Evolutionary conservation across 1,140 invertebrate species (phyloP).

Genomic region (Pseudomyrmex cubaensis): DNA sequence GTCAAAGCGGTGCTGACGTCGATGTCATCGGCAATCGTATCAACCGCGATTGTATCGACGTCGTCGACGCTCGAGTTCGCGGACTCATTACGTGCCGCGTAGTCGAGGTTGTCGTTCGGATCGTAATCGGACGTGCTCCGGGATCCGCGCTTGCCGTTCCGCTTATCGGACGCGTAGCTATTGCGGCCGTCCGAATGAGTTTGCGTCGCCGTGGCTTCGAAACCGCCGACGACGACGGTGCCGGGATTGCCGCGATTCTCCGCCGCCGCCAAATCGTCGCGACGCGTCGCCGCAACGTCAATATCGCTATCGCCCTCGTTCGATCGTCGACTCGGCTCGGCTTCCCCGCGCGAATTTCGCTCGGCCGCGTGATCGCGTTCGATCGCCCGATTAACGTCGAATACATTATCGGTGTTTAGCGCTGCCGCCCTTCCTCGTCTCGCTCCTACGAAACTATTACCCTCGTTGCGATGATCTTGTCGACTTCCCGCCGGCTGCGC

Average conservation of each 20-base stretch:
- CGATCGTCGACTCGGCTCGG: background rate
- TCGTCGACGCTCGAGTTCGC: background rate
- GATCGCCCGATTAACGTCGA: conserved; percentile 20
- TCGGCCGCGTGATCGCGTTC: conserved; percentile 10
- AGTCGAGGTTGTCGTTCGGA: conserved; percentile 13
- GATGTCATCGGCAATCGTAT: conserved; percentile 18
- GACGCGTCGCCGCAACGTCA: background rate
- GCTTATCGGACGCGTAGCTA: conserved; percentile 29
- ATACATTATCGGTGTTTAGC: conserved; percentile 17
- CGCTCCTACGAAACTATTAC: background rate
- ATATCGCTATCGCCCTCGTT: conserved; percentile 5
- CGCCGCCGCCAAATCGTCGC: too few species aligned
- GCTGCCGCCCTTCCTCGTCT: background rate
- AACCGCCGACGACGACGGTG: background rate
- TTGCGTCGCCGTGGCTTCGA: conserved; percentile 5
- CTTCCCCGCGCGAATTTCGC: background rate
- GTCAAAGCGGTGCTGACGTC: background rate
- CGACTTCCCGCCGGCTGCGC: background rate
- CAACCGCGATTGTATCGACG: conserved; percentile 5
- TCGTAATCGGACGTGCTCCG: background rate
- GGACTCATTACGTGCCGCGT: conserved; percentile 7
- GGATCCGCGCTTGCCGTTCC: background rate
- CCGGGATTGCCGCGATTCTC: background rate
- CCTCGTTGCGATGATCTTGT: conserved; percentile 13
- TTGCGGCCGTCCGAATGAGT: conserved; percentile 25